phyloP scores from a whole-genome alignment of 2,113 vertebrate genomes.

The Paratilapia polleni region DNA sequence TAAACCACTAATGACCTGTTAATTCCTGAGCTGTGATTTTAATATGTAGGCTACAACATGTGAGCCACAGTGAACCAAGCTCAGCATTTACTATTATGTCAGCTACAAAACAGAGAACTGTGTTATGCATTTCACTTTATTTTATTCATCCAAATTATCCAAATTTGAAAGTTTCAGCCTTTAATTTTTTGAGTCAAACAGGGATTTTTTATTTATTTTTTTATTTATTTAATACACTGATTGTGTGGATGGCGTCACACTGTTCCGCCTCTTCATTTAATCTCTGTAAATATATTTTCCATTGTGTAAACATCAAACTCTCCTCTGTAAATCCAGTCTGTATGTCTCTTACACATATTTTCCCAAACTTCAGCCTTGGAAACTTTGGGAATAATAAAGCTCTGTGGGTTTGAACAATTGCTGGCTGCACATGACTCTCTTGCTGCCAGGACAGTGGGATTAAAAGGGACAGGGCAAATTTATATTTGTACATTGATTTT shows the following conservation, averaged over 20 bases:
- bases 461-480: background rate
- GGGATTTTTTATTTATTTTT: background rate
- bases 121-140: background rate
- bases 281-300: background rate
- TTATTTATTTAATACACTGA: background rate
- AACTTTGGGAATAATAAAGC: slow-evolving; percentile 1
- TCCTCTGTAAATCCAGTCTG: background rate
- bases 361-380: background rate
- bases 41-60: background rate
- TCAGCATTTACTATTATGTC: background rate
- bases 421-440: background rate
- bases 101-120: background rate
- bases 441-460: background rate
- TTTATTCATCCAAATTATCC: background rate
- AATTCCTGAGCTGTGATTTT: background rate
- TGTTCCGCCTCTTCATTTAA: too few relatives aligned
- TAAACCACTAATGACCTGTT: background rate
- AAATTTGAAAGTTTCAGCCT: background rate
- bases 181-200: background rate
- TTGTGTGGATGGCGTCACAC: too few relatives aligned
- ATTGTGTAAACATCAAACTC: background rate
- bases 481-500: background rate
- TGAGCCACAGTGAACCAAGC: background rate
- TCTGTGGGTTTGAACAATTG: background rate
- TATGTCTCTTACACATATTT: background rate